phyloP scores from a whole-genome alignment of 2,888 invertebrate genomes.

The Uropetala carovei region DNA sequence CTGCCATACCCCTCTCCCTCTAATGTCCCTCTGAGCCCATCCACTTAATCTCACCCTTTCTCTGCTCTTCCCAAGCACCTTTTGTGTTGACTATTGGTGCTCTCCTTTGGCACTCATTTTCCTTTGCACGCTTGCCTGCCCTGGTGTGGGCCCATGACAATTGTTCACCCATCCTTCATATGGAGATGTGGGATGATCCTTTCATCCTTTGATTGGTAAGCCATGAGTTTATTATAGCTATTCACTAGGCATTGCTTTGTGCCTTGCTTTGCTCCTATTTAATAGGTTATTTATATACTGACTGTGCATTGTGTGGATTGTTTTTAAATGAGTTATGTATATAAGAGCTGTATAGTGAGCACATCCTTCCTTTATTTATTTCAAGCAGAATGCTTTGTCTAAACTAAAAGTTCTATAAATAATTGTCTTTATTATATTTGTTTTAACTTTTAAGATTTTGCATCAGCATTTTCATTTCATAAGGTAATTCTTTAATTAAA shows the following conservation, averaged over 20 bases:
- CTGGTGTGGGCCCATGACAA: constrained; percentile 30
- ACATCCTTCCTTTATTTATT: too few species aligned
- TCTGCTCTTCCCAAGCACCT: neutral
- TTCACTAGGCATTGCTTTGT: neutral
- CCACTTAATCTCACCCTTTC: neutral
- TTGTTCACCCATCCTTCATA: neutral
- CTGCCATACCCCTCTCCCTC: neutral
- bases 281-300: neutral
- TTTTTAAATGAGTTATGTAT: too few species aligned
- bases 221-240: constrained; percentile 30
- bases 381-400: too few species aligned
- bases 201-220: constrained; percentile 55
- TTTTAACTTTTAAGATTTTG: too few species aligned
- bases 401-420: too few species aligned
- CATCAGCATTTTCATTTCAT: too few species aligned
- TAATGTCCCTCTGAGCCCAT: neutral
- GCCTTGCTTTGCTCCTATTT: too few species aligned
- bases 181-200: constrained; percentile 51
- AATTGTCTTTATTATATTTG: too few species aligned
- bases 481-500: too few species aligned
- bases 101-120: constrained; percentile 6
- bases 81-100: neutral
- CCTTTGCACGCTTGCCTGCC: constrained; percentile 37
- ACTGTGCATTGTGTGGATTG: neutral
- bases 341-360: too few species aligned